Conservation (phyloP, 2,113 vertebrate species). For the Sinosuthora webbiana region DNA sequence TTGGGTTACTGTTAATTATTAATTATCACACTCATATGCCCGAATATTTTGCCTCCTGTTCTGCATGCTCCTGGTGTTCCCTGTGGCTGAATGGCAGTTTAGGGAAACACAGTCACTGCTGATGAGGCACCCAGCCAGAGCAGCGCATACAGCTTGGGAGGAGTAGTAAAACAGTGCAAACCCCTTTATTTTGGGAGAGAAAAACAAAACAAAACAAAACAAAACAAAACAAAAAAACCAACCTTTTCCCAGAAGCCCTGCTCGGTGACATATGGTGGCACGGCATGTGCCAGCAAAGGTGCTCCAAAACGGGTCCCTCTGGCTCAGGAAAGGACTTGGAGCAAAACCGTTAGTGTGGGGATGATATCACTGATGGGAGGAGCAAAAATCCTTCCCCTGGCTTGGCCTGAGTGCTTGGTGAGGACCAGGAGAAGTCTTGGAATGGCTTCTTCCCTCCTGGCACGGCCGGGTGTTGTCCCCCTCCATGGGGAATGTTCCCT, state of each 20-base stretch:
- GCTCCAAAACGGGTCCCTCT: not conserved
- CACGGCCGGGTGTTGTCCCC: not conserved
- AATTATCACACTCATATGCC: not conserved
- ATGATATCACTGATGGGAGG: not conserved
- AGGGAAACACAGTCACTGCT: not conserved
- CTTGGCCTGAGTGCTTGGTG: not conserved
- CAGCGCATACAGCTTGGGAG: not conserved
- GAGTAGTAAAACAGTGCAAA: not conserved
- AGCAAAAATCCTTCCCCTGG: not conserved
- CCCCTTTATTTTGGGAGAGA: not conserved
- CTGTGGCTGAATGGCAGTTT: rapidly evolving
- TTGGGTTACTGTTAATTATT: not conserved
- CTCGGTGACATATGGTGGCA: not conserved
- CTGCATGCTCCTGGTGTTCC: rapidly evolving
- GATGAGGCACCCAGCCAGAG: not conserved
- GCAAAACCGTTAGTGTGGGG: not conserved
- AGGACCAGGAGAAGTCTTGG: not conserved
- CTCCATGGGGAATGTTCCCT: rapidly evolving
- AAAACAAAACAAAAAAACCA: not conserved
- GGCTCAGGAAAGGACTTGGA: not conserved
- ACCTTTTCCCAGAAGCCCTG: not conserved
- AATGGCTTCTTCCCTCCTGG: not conserved
- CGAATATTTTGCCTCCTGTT: not conserved
- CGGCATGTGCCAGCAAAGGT: not conserved
- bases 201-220: not conserved